phyloP scores from a whole-genome alignment of 2,797 vertebrate species.

The Macroramphosus scolopax region DNA sequence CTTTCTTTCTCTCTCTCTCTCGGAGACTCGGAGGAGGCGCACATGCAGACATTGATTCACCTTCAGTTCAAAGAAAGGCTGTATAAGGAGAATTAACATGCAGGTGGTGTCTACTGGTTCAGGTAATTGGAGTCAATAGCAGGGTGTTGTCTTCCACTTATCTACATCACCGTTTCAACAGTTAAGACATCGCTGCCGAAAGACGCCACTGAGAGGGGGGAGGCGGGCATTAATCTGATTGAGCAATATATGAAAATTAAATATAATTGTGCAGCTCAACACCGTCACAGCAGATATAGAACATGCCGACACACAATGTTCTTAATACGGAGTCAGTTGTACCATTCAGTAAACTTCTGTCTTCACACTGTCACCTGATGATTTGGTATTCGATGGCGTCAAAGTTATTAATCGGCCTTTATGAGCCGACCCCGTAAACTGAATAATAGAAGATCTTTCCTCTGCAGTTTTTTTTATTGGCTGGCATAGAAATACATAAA shows the following conservation, averaged over 20 bases:
- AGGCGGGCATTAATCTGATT: slow-evolving; percentile 59
- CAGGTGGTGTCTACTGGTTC: slow-evolving; percentile 1
- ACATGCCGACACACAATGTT: slow-evolving; percentile 9
- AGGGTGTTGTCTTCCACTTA: slow-evolving; percentile 27
- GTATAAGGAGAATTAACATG: too few species aligned
- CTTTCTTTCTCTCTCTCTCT: slow-evolving; percentile 23
- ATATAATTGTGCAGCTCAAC: slow-evolving; percentile 44
- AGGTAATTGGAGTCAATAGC: too few species aligned
- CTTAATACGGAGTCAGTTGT: slow-evolving; percentile 15
- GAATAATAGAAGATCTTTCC: background rate
- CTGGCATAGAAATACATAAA: slow-evolving; percentile 31
- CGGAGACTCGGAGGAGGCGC: slow-evolving; percentile 14
- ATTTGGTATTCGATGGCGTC: too few species aligned
- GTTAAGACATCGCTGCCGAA: slow-evolving; percentile 19
- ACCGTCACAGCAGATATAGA: slow-evolving; percentile 23
- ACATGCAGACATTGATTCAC: slow-evolving; percentile 5
- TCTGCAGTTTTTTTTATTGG: slow-evolving; percentile 9
- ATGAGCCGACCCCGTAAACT: slow-evolving; percentile 15
- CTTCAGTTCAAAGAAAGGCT: background rate
- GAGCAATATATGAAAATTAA: slow-evolving; percentile 60
- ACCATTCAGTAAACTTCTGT: slow-evolving; percentile 6
- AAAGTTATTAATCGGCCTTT: background rate
- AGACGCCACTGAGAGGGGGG: too few species aligned
- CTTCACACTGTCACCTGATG: too few species aligned
- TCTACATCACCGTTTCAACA: slow-evolving; percentile 31